phyloP scores from a whole-genome alignment of 1,140 invertebrate genomes.

The Ruditapes philippinarum region DNA sequence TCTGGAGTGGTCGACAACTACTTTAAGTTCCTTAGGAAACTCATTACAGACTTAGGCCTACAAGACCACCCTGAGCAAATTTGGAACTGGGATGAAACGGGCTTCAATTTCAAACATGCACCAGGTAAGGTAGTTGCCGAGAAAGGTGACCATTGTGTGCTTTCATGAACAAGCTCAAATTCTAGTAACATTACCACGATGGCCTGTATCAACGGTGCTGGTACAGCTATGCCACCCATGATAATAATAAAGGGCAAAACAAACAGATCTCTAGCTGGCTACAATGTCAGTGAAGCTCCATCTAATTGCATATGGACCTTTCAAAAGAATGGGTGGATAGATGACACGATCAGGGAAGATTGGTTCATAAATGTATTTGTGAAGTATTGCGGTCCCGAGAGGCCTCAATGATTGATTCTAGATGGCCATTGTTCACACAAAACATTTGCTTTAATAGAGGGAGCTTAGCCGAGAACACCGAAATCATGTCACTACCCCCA shows the following conservation, averaged over 20 bases:
- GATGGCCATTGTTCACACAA: slow-evolving; percentile 74
- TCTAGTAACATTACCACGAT: not conserved
- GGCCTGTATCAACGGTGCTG: slow-evolving; percentile 42
- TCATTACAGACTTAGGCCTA: too few relatives aligned
- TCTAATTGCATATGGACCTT: slow-evolving; percentile 31
- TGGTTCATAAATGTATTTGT: slow-evolving; percentile 66
- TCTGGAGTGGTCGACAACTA: too few relatives aligned
- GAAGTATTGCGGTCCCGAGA: slow-evolving; percentile 58
- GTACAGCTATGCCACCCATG: slow-evolving; percentile 57
- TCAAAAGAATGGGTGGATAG: slow-evolving; percentile 68
- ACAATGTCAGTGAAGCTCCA: slow-evolving; percentile 34
- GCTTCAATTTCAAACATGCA: slow-evolving; percentile 14
- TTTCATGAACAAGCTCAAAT: not conserved
- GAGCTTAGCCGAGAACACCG: too few relatives aligned
- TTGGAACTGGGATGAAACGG: slow-evolving; percentile 31
- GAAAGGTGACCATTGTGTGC: slow-evolving; percentile 45
- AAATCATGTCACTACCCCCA: too few relatives aligned
- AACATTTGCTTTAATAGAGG: slow-evolving; percentile 54
- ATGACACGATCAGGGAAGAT: slow-evolving; percentile 49
- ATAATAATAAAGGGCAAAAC: slow-evolving; percentile 68
- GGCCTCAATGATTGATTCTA: slow-evolving; percentile 66
- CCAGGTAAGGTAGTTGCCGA: slow-evolving; percentile 15
- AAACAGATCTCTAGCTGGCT: slow-evolving; percentile 33
- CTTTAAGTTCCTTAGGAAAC: too few relatives aligned
- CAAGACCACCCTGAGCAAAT: not conserved